These are phyloP conservation scores for Drosophila auraria DNA, from an alignment of 1,140 invertebrate genomes.

Conservation along the genomic window DNA sequence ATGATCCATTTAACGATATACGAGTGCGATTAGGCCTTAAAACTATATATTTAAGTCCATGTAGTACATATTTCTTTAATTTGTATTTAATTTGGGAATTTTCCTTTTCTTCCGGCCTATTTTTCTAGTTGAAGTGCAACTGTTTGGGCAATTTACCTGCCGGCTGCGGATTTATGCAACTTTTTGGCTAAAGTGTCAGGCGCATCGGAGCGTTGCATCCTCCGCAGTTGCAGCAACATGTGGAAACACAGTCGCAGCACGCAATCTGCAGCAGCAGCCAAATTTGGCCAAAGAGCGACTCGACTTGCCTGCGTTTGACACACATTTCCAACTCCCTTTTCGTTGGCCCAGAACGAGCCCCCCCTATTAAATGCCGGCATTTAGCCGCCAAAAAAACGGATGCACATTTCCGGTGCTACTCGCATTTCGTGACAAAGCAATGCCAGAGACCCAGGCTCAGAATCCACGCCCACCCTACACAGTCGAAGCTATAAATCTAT, in stretches of 20 bases:
- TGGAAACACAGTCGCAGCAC: slow-evolving; percentile 38
- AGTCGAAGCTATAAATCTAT: slow-evolving; percentile 23
- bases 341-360: slow-evolving; percentile 31
- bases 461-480: slow-evolving; percentile 58
- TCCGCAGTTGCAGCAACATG: slow-evolving; percentile 47
- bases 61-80: too few relatives aligned
- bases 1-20: too few relatives aligned
- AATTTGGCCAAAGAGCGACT: slow-evolving; percentile 61
- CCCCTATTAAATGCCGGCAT: slow-evolving; percentile 57
- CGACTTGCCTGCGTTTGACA: slow-evolving; percentile 61
- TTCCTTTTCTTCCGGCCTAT: too few relatives aligned
- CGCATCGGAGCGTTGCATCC: slow-evolving; percentile 76
- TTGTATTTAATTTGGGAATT: too few relatives aligned
- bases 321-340: slow-evolving; percentile 66
- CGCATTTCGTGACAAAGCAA: slow-evolving; percentile 69
- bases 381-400: slow-evolving; percentile 63
- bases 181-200: slow-evolving; percentile 49
- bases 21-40: too few relatives aligned
- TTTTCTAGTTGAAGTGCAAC: slow-evolving; percentile 23
- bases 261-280: slow-evolving; percentile 40
- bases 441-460: slow-evolving; percentile 16
- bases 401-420: slow-evolving; percentile 66
- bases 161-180: slow-evolving; percentile 42
- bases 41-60: too few relatives aligned
- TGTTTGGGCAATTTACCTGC: slow-evolving; percentile 19